phyloP scores from a whole-genome alignment of 2,113 vertebrate species.

The Ailuropoda melanoleuca region DNA sequence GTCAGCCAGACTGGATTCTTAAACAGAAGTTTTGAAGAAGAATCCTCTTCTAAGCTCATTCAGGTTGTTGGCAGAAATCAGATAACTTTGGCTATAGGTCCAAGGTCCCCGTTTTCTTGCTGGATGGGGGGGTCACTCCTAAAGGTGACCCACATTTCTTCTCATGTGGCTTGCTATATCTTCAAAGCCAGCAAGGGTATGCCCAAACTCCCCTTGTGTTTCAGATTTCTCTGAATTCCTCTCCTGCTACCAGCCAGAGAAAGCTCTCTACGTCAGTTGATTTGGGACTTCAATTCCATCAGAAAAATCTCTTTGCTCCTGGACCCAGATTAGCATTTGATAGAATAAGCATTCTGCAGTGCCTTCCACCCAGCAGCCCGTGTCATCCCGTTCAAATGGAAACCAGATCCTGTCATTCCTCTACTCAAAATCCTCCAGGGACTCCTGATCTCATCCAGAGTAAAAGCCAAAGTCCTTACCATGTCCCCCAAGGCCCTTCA shows the following conservation, averaged over 20 bases:
- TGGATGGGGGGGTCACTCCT: background rate
- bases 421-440: background rate
- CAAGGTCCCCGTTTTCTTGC: background rate
- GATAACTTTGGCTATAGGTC: background rate
- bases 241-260: background rate
- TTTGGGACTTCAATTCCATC: background rate
- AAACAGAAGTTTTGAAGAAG: background rate
- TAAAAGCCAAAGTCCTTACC: background rate
- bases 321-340: background rate
- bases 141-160: background rate
- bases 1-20: background rate
- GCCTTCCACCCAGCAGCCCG: background rate
- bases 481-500: background rate
- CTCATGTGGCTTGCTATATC: background rate
- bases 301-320: background rate
- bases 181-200: background rate
- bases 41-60: background rate
- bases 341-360: background rate
- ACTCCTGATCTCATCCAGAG: background rate
- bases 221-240: background rate
- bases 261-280: background rate
- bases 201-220: background rate
- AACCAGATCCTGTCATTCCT: background rate
- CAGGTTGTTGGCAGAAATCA: background rate
- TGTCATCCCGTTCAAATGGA: background rate